Conservation (phyloP, 2,888 invertebrate species). For the Aphidius colemani region DNA sequence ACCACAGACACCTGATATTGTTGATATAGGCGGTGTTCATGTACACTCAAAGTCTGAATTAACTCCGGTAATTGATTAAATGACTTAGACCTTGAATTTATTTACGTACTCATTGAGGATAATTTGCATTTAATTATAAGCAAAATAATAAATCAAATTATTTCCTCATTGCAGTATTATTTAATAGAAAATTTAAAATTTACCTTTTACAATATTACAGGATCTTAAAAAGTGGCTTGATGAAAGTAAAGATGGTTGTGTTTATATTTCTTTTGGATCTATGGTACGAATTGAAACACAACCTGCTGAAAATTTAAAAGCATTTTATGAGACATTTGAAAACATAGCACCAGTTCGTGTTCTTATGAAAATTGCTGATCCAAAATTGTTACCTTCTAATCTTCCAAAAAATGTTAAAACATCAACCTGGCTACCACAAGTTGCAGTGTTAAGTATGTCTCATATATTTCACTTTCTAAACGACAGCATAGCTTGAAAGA, state of each 20-base stretch:
- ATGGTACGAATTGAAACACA: conserved; percentile 53
- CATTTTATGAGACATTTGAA: conserved; percentile 45
- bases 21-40: conserved; percentile 6
- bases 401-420: conserved; percentile 52
- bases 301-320: conserved; percentile 36
- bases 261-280: conserved; percentile 55
- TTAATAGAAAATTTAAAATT: neutral
- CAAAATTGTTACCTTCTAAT: conserved; percentile 44
- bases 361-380: conserved; percentile 48
- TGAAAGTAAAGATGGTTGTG: conserved; percentile 47
- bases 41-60: neutral
- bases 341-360: conserved; percentile 50
- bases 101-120: neutral
- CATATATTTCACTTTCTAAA: neutral
- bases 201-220: conserved; percentile 32
- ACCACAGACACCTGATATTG: conserved; percentile 6
- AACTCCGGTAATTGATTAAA: neutral
- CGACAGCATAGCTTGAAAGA: too few species aligned
- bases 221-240: conserved; percentile 52
- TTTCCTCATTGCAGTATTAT: neutral
- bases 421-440: conserved; percentile 49
- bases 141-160: too few species aligned
- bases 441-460: conserved; percentile 47
- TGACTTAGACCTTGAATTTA: neutral
- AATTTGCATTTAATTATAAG: neutral